phyloP scores from a whole-genome alignment of 2,888 invertebrate species.

The Heliconius sara region DNA sequence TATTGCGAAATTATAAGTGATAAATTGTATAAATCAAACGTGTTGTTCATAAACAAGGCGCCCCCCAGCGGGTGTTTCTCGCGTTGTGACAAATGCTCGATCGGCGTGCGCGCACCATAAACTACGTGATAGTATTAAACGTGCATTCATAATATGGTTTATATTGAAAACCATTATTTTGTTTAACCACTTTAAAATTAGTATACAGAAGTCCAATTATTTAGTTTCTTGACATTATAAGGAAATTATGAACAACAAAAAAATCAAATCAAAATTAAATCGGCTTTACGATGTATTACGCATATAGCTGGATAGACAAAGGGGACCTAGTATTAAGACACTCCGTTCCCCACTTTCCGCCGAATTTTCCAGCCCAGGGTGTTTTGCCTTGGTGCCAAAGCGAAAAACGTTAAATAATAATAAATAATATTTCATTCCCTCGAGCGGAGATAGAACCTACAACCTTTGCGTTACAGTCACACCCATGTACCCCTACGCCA shows the following conservation, averaged over 20 bases:
- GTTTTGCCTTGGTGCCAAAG: too few relatives aligned
- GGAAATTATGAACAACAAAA: not conserved
- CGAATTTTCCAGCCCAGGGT: too few relatives aligned
- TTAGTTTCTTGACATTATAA: not conserved
- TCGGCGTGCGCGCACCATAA: constrained; percentile 57
- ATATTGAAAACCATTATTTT: constrained; percentile 30
- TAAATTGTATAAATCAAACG: constrained; percentile 66
- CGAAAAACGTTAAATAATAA: too few relatives aligned
- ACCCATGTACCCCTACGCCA: too few relatives aligned
- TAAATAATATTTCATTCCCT: too few relatives aligned
- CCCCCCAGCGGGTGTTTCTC: constrained; percentile 58
- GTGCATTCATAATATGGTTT: constrained; percentile 24
- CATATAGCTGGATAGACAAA: too few relatives aligned
- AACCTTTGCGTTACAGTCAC: too few relatives aligned
- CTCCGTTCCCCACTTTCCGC: too few relatives aligned
- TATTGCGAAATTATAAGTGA: constrained; percentile 51
- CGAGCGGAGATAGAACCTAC: too few relatives aligned
- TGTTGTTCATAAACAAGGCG: constrained; percentile 62
- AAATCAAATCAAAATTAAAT: too few relatives aligned
- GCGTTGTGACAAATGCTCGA: constrained; percentile 61
- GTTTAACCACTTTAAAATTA: constrained; percentile 21
- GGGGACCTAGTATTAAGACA: too few relatives aligned
- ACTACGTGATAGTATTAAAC: constrained; percentile 62
- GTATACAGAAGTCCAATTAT: constrained; percentile 25
- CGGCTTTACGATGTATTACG: too few relatives aligned